Percentiles rank a stretch among this genome's conserved stretches.
phyloP scores from a whole-genome alignment of 2,888 invertebrate species.

The Acheta domesticus region DNA sequence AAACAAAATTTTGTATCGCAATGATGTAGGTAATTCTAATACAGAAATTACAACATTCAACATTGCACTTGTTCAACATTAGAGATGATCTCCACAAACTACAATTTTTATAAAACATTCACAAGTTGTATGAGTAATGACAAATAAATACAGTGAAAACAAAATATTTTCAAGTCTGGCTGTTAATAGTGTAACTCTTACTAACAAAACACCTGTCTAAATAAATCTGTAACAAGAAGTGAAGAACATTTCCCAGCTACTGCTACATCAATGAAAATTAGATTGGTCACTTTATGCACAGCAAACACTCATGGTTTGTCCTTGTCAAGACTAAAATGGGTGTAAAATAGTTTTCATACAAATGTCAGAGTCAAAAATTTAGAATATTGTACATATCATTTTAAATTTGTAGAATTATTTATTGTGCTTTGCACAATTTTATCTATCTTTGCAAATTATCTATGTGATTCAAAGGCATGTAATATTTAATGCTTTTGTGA shows the following conservation, averaged over 20 bases:
- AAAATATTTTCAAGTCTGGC: background rate
- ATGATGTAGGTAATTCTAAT: background rate
- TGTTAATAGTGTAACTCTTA: background rate
- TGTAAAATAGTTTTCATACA: slow-evolving; percentile 25
- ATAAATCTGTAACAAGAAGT: background rate
- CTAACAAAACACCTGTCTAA: background rate
- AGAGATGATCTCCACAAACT: background rate
- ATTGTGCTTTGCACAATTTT: background rate
- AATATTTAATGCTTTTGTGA: background rate
- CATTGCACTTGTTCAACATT: background rate
- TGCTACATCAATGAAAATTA: slow-evolving; percentile 8
- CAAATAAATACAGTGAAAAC: background rate
- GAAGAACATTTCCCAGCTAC: background rate
- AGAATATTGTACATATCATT: slow-evolving; percentile 37
- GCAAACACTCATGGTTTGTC: slow-evolving; percentile 4
- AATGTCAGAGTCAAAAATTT: slow-evolving; percentile 36
- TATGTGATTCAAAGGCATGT: background rate
- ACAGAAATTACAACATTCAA: background rate
- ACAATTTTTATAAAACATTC: background rate
- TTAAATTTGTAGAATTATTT: slow-evolving; percentile 31
- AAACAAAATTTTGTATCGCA: background rate
- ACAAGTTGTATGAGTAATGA: background rate
- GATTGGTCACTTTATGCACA: background rate
- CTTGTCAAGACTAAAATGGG: slow-evolving; percentile 9
- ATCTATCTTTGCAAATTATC: background rate